A percentile compares a stretch with the other conserved stretches of the same genome.
Evolutionary conservation across 2,888 invertebrate species (phyloP).

Genomic region (Andrena marginata): DNA sequence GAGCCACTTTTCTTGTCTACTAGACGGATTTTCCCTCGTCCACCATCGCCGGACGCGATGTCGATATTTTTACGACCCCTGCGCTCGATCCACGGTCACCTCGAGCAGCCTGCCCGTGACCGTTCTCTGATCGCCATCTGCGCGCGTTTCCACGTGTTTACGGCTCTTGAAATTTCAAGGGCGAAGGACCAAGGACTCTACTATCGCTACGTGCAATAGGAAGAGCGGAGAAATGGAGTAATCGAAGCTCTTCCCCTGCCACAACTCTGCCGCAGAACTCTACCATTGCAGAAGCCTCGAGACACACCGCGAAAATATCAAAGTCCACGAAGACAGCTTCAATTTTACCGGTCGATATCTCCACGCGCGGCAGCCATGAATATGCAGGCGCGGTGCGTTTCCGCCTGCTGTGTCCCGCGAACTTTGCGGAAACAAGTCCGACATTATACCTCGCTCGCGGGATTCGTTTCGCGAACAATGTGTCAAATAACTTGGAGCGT

Average conservation of each 20-base stretch:
- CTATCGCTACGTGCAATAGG: not conserved
- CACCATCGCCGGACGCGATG: not conserved
- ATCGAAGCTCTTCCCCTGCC: not conserved
- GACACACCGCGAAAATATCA: not conserved
- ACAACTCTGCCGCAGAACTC: not conserved
- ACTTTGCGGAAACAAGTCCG: slow-evolving; percentile 5
- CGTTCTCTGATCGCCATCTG: not conserved
- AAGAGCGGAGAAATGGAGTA: not conserved
- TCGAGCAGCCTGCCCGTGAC: not conserved
- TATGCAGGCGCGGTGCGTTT: not conserved
- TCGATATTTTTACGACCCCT: slow-evolving; percentile 44
- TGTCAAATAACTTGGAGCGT: slow-evolving; percentile 14
- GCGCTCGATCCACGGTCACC: not conserved
- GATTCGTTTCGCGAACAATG: slow-evolving; percentile 14
- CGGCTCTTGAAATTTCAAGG: not conserved
- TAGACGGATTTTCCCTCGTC: slow-evolving; percentile 42
- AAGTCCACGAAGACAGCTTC: not conserved
- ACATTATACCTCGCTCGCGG: not conserved
- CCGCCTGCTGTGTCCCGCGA: not conserved
- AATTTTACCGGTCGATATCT: not conserved
- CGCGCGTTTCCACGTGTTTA: slow-evolving; percentile 14
- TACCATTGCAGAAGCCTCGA: not conserved
- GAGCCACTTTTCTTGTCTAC: slow-evolving; percentile 53
- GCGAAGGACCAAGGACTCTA: not conserved
- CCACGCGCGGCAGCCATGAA: not conserved